phyloP scores from a whole-genome alignment of 2,113 vertebrate genomes.

The Etheostoma spectabile region DNA sequence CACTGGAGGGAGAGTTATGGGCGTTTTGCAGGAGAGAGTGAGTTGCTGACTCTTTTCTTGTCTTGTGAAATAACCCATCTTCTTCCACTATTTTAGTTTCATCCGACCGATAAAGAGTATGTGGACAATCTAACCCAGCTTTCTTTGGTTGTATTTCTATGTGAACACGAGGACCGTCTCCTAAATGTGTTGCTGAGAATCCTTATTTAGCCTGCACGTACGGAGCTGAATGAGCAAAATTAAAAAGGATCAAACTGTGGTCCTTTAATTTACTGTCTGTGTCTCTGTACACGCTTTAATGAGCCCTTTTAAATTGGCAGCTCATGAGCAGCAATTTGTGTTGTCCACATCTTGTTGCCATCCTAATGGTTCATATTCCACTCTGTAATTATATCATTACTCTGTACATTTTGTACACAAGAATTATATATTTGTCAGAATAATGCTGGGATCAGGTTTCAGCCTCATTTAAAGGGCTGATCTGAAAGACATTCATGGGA shows the following conservation, averaged over 20 bases:
- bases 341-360: slow-evolving; percentile 43
- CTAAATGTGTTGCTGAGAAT: background rate
- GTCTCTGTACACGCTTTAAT: slow-evolving; percentile 35
- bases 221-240: slow-evolving; percentile 14
- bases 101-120: slow-evolving; percentile 27
- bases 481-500: background rate
- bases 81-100: slow-evolving; percentile 17
- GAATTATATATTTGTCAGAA: background rate
- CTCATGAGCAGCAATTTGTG: slow-evolving; percentile 42
- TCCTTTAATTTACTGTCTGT: slow-evolving; percentile 28
- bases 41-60: slow-evolving; percentile 44
- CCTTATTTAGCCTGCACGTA: slow-evolving; percentile 30
- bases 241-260: slow-evolving; percentile 40
- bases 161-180: slow-evolving; percentile 24
- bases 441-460: slow-evolving; percentile 17
- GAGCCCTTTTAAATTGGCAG: slow-evolving; percentile 34
- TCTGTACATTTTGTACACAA: background rate
- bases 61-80: slow-evolving; percentile 34
- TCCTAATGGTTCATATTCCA: slow-evolving; percentile 26
- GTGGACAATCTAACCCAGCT: background rate
- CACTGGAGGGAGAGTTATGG: slow-evolving; percentile 26
- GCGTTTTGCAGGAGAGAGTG: slow-evolving; percentile 3
- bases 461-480: background rate
- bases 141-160: slow-evolving; percentile 30
- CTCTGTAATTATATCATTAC: slow-evolving; percentile 36